Conservation (phyloP, 2,888 invertebrate species). For the Dicyrtoma fusca region DNA sequence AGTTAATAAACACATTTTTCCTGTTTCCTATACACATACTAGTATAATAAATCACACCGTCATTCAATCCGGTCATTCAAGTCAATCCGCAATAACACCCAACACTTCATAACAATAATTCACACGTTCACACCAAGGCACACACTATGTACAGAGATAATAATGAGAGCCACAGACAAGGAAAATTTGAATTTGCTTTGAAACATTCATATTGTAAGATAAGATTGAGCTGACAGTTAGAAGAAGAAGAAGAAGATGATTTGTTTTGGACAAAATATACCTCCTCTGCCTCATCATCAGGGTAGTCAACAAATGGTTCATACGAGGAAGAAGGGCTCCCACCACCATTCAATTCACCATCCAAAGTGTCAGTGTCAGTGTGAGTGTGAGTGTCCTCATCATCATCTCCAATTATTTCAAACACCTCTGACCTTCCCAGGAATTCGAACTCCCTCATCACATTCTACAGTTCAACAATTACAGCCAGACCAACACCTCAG, state of each 20-base stretch:
- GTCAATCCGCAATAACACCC: background rate
- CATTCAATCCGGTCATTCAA: background rate
- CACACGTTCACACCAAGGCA: background rate
- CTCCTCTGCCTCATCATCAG: constrained; percentile 80
- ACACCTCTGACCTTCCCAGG: constrained; percentile 46
- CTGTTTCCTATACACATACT: background rate
- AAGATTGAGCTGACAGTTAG: constrained; percentile 7
- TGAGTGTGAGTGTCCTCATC: constrained; percentile 20
- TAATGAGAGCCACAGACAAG: constrained; percentile 3
- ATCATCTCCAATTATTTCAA: constrained; percentile 46
- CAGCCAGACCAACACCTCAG: constrained; percentile 19
- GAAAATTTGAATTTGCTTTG: background rate
- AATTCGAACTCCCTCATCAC: constrained; percentile 50
- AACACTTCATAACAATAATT: background rate
- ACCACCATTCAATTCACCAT: constrained; percentile 44
- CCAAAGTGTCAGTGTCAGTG: constrained; percentile 17
- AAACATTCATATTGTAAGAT: background rate
- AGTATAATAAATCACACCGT: background rate
- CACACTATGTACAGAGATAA: background rate
- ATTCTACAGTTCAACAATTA: constrained; percentile 39
- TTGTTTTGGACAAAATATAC: constrained; percentile 41
- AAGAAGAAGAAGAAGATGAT: constrained; percentile 17
- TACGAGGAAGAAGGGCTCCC: constrained; percentile 59
- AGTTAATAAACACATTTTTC: no score
- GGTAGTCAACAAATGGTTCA: constrained; percentile 81